phyloP scores from a whole-genome alignment of 2,113 vertebrate genomes.

The Trematocara unimaculatum region DNA sequence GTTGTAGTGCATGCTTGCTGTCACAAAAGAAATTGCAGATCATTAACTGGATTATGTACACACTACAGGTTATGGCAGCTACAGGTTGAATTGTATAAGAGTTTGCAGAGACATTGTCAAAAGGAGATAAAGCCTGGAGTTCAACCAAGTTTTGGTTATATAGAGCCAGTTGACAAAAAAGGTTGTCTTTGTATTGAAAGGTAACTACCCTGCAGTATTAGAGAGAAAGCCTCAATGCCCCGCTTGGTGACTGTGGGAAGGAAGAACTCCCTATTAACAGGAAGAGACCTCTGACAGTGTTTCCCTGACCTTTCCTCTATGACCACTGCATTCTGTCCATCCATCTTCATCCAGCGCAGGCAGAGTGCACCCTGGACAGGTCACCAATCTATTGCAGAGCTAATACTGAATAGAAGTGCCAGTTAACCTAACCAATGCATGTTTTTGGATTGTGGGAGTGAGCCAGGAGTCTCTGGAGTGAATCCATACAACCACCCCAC shows the following conservation, averaged over 20 bases:
- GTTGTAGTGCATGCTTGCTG: background rate
- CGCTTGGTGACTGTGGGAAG: background rate
- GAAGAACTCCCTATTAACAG: background rate
- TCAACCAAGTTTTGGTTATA: background rate
- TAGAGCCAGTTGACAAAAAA: background rate
- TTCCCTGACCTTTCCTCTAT: background rate
- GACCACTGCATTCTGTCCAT: background rate
- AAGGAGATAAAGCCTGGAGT: background rate
- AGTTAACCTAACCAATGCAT: background rate
- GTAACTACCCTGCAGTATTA: background rate
- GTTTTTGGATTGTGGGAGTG: background rate
- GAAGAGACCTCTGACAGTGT: background rate
- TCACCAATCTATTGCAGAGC: background rate
- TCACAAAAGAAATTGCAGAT: background rate
- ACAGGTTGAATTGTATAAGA: background rate
- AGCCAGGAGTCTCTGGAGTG: background rate
- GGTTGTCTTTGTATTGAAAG: background rate
- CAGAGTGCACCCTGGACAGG: background rate
- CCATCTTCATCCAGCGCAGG: background rate
- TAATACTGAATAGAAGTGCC: background rate
- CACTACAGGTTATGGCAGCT: background rate
- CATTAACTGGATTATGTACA: background rate
- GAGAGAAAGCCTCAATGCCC: background rate
- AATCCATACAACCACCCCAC: background rate
- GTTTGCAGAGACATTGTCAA: background rate